Base-by-base conservation (phyloP, 2,113 vertebrate genomes). In the Albula glossodonta region DNA sequence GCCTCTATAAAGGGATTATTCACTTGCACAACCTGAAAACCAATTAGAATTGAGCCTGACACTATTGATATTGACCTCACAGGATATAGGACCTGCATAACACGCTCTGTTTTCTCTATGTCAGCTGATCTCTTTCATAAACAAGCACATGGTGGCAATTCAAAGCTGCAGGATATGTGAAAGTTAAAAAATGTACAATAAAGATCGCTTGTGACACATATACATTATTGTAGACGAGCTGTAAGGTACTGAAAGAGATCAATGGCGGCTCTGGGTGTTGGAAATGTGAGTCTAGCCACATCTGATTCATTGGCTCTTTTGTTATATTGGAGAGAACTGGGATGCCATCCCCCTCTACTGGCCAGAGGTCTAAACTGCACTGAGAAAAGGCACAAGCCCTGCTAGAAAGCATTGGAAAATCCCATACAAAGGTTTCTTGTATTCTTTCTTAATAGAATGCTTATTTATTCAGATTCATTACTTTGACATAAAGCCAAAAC, bases 291-390 rank as follows among this genome's bases (percentile, higher is more conserved):
- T 70, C 70, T 10, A 31, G 9, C n/a, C n/a, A 25, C 70, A 22
- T 74, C 31, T 31, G 22, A 74, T 22, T 74, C 70, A 25, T 19
- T 31, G 25, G 70, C n/a, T 74, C n/a, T 31, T 9, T 31, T 9
- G 70, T 74, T 22, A 25, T 22, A n/a, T 25, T 9, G n/a, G 22
- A 74, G 63, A 74, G 70, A 83, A 88, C 87, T 92, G 87, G 92
- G 90, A 91, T 86, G 82, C 84, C 84, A 84, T n/a, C 84, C 84
- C 95, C 95, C 93, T 93, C 94, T 96, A 90, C 93, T 95, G 95
- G 94, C 22, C 84, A 87, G 91, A 92, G 63, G 84, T 48, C 70
- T 89, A 83, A 19, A 93, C 2, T 90, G 81, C 90, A 90, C 25
- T 86, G 17, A 84, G 3, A 77, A 17, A 10, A 50, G 17, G 51